Percentiles rank a stretch among this genome's conserved stretches.
phyloP scores from a whole-genome alignment of 2,113 vertebrate species.

The Hystrix cristata region DNA sequence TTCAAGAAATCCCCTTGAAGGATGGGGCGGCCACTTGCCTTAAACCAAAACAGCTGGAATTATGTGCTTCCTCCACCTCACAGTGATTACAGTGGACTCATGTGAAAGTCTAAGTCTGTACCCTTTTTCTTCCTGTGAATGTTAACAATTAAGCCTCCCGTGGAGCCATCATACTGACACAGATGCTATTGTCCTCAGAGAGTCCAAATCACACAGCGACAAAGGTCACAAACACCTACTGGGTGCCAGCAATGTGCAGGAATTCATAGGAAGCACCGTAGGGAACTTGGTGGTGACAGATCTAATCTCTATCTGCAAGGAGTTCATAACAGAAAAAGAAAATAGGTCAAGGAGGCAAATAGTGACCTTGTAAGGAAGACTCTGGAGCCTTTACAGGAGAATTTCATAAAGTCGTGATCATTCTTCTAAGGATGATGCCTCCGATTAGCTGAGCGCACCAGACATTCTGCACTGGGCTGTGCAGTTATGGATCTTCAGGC shows the following conservation, averaged over 20 bases:
- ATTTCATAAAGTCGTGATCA: background rate
- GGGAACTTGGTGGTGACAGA: background rate
- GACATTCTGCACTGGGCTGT: background rate
- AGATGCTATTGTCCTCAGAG: slow-evolving; percentile 11
- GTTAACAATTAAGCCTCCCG: slow-evolving; percentile 53
- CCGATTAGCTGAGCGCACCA: background rate
- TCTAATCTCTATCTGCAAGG: slow-evolving; percentile 23
- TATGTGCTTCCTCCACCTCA: background rate
- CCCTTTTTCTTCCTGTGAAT: slow-evolving; percentile 55
- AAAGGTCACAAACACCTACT: slow-evolving; percentile 53
- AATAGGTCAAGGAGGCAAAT: background rate
- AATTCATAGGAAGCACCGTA: background rate
- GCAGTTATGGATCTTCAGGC: background rate
- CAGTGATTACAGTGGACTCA: background rate
- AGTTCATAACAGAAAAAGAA: slow-evolving; percentile 21
- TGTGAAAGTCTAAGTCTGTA: background rate
- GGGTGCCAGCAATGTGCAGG: background rate
- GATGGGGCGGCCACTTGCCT: slow-evolving; percentile 41
- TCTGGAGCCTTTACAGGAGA: background rate
- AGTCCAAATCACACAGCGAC: slow-evolving; percentile 13
- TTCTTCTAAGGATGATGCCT: background rate
- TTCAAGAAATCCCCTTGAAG: slow-evolving; percentile 47
- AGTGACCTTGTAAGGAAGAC: background rate
- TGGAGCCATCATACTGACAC: background rate
- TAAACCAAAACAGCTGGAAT: slow-evolving; percentile 70